Evolutionary conservation across 2,113 vertebrate genomes (phyloP).

Genomic region (Scortum barcoo): DNA sequence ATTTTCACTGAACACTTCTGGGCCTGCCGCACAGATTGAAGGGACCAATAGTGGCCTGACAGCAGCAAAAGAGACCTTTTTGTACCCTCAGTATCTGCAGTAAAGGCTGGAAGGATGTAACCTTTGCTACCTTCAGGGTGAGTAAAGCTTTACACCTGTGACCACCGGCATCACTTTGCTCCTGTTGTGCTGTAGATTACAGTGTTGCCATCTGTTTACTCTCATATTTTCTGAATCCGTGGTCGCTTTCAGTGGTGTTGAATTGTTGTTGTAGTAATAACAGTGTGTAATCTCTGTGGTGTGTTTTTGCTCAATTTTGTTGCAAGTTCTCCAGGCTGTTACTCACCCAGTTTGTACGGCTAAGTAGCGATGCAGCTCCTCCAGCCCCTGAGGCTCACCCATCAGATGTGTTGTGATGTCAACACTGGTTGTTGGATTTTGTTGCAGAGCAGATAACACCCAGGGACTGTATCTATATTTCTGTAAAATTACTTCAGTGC

Average conservation of each 20-base stretch:
- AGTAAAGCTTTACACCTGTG: neutral
- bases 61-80: neutral
- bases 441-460: neutral
- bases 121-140: neutral
- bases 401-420: neutral
- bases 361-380: no score
- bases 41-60: neutral
- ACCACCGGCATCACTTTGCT: neutral
- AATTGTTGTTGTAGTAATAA: neutral
- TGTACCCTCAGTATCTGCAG: neutral
- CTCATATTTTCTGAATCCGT: neutral
- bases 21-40: neutral
- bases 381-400: no score
- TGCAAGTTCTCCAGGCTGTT: neutral
- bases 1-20: neutral
- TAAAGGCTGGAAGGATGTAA: neutral
- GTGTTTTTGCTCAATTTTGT: neutral
- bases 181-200: neutral
- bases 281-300: neutral
- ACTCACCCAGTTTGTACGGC: no score
- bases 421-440: neutral
- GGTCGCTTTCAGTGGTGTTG: no score
- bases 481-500: neutral
- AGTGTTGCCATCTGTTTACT: neutral
- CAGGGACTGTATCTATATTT: neutral